Evolutionary conservation across 2,888 invertebrate species (phyloP), one percentile per base, ranked within the genome.

Genomic region (Gymnosoma rotundatum): DNA sequence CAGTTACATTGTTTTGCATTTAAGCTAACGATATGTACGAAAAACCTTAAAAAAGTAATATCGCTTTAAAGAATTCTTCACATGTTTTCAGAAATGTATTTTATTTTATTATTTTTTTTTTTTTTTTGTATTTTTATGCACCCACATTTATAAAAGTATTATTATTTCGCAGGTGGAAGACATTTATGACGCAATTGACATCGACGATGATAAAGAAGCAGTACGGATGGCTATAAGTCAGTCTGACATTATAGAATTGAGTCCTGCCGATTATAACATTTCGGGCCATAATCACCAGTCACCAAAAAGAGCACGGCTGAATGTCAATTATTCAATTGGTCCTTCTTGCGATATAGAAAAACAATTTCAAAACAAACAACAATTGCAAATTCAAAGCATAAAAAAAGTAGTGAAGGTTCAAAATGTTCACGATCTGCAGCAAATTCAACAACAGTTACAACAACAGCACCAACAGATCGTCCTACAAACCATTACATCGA

Each of bases 131-230:
- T 48, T n/a, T 48, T 48, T 52, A 20, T 52, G 16, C 6, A 14
- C n/a, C 1, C 7, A 52, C 20, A 52, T 52, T 52, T 9, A n/a
- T 48, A 16, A 7, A 48, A 20, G 32, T 45, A 36, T 61, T 36
- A n/a, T 32, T 42, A 42, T 20, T 66, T 58, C 4, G 75, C 83
- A 95, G 95, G 94, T 96, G 7, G 93, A 95, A 88, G 94, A 95
- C 83, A 93, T 95, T 1, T 96, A 96, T 90, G 96, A 96, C 90
- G 95, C 95, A 88, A 94, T 95, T 69, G 96, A 96, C 80, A 93
- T 94, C 86, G 95, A 96, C 86, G 95, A 96, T 84, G 94, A 90
- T 45, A 92, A 92, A 81, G 89, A 90, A 58, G 84, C 89, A 0
- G 88, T 92, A 16, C 90, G 89, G 48, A 88, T 88, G 63, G 86